Base-by-base conservation (phyloP, 2,797 vertebrate genomes). In the Agapornis canus region DNA sequence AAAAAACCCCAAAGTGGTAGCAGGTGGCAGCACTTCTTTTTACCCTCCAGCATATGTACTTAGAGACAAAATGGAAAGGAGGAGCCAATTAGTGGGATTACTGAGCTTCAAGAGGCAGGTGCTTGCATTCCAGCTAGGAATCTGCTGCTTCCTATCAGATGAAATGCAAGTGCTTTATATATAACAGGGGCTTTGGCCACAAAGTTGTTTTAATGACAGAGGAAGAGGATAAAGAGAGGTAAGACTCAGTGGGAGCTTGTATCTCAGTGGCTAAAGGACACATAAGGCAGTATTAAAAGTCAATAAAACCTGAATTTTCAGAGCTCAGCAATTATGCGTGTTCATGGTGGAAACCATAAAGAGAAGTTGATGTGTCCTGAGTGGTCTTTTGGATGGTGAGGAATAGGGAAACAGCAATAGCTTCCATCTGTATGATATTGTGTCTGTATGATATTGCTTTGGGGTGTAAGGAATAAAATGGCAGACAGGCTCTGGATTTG, bases 71-170 rank as follows among this genome's bases (percentile, higher is more conserved):
- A 93, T 82, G 86, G 78, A 87, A 88, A 94, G 92, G 94, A 96
- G 93, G 94, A 95, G 90, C 86, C 64, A 89, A 95, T 95, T 95
- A 95, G 90, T 40, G 56, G 94, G 86, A 96, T 96, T 95, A 92
- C 82, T 85, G 92, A 87, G 86, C 90, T 92, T 92, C 75, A 86
- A 97, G 95, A 89, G 95, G 93, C 95, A 96, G 86, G 87, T 96
- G 94, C 87, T 87, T 73, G 84, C 49, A 51, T 96, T 89, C 94
- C 87, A 79, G 93, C 83, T 84, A 31, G 56, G 90, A 89, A 92
- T 56, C 52, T 82, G 90, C 81, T 64, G 88, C 83, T 86, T 73
- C 70, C 88, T 56, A 7, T 27, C 47, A 86, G 77, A 61, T 17
- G 65, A 83, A 87, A 51, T 89, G 77, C 86, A 95, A 88, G 86